A percentile compares a stretch with the other conserved stretches of the same genome.
These are phyloP conservation scores for Polymixis lichenea DNA, from an alignment of 2,888 invertebrate species.

Conservation along the genomic window DNA sequence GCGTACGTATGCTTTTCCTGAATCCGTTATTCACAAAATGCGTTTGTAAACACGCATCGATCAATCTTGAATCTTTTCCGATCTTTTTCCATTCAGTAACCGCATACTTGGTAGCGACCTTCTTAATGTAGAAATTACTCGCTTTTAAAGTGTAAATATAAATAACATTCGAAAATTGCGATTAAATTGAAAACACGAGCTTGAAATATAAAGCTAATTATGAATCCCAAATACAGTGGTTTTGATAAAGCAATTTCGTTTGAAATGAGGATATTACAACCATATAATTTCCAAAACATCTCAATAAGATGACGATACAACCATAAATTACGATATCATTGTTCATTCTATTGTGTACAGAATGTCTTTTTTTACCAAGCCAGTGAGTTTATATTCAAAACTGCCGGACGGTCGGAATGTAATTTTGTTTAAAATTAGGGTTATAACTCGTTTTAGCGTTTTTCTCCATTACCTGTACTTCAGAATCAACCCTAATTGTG, in stretches of 20 bases:
- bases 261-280: not conserved
- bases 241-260: not conserved
- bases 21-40: not conserved
- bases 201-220: not conserved
- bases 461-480: not conserved
- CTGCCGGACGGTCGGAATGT: too few relatives aligned
- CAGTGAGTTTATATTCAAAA: not conserved
- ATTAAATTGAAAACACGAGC: not conserved
- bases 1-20: not conserved
- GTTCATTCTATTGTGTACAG: not conserved
- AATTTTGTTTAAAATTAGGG: not conserved
- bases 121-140: not conserved
- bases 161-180: not conserved
- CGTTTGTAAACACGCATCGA: conserved; percentile 4
- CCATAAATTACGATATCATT: not conserved
- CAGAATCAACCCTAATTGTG: not conserved
- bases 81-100: conserved; percentile 7
- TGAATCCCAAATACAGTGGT: too few relatives aligned
- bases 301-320: not conserved
- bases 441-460: not conserved
- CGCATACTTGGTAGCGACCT: not conserved
- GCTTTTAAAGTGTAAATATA: not conserved
- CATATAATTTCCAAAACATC: not conserved
- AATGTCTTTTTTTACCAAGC: not conserved
- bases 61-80: conserved; percentile 27